Evolutionary conservation across 2,888 invertebrate genomes (phyloP).

Genomic region (Anagyrus pseudococci): DNA sequence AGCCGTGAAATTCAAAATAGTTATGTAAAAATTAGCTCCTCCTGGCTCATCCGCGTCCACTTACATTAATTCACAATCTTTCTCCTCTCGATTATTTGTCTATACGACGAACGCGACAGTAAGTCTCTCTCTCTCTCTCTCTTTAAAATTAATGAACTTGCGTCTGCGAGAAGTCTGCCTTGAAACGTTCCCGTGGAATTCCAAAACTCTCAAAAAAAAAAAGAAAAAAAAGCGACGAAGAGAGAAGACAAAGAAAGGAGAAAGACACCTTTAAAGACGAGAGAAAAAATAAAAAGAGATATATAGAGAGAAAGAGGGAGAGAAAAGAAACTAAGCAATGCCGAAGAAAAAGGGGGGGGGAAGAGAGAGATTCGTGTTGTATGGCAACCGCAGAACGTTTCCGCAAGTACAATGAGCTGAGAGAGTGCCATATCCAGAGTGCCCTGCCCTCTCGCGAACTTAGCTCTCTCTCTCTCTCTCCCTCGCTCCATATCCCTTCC

Average conservation of each 20-base stretch:
- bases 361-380: not conserved
- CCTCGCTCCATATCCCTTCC: not conserved
- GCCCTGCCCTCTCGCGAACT: too few species aligned
- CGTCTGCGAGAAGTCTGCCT: slow-evolving; percentile 5
- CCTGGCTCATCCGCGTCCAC: too few species aligned
- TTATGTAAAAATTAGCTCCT: too few species aligned
- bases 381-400: slow-evolving; percentile 20
- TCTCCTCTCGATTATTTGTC: too few species aligned
- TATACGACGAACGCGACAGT: too few species aligned
- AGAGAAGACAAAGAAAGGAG: not conserved
- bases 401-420: slow-evolving; percentile 19
- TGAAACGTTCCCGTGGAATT: not conserved
- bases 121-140: too few species aligned
- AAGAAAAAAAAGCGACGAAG: not conserved
- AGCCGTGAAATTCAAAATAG: too few species aligned
- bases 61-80: too few species aligned
- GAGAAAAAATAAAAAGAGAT: not conserved
- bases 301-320: not conserved
- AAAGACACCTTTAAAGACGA: not conserved
- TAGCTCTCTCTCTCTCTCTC: too few species aligned
- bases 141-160: slow-evolving; percentile 6
- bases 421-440: too few species aligned
- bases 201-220: slow-evolving; percentile 5
- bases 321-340: not conserved
- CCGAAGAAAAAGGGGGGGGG: not conserved